A percentile compares a stretch with the other conserved stretches of the same genome.
phyloP scores from a whole-genome alignment of 2,888 invertebrate species.

The Cecidostiba fungosa region DNA sequence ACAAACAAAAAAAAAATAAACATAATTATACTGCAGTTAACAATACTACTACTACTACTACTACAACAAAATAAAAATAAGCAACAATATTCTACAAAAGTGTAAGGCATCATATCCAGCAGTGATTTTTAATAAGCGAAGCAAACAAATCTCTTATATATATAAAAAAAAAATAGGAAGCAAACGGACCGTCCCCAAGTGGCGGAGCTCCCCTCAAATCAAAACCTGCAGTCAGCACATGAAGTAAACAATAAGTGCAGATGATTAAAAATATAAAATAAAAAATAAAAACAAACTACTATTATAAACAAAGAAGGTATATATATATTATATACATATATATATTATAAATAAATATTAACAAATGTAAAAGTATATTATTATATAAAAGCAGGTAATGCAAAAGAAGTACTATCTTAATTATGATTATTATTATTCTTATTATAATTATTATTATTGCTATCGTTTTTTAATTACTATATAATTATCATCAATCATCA shows the following conservation, averaged over 20 bases:
- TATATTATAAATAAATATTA: constrained; percentile 71
- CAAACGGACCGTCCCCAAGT: constrained; percentile 64
- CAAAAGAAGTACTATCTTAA: constrained; percentile 76
- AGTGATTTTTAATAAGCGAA: constrained; percentile 66
- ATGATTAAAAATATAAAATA: constrained; percentile 53
- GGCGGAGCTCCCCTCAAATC: constrained; percentile 77
- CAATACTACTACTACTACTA: constrained; percentile 36
- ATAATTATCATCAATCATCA: constrained; percentile 61
- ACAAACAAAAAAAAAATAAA: constrained; percentile 37
- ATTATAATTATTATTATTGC: constrained; percentile 71
- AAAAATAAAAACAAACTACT: constrained; percentile 75
- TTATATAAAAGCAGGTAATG: constrained; percentile 68
- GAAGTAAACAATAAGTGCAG: constrained; percentile 76
- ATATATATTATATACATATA: constrained; percentile 71
- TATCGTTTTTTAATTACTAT: constrained; percentile 66
- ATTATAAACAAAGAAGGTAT: constrained; percentile 74
- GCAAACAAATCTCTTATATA: constrained; percentile 54
- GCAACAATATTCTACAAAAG: constrained; percentile 64
- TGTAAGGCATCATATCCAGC: constrained; percentile 67
- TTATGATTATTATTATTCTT: constrained; percentile 48
- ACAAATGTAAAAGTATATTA: constrained; percentile 72
- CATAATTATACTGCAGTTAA: constrained; percentile 30
- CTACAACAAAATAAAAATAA: constrained; percentile 50
- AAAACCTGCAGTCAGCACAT: constrained; percentile 79
- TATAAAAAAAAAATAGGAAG: constrained; percentile 55